Evolutionary conservation across 64 coral and sea anemone genomes (phyloP).

Genomic region (Dendrophyllia cribrosa): DNA sequence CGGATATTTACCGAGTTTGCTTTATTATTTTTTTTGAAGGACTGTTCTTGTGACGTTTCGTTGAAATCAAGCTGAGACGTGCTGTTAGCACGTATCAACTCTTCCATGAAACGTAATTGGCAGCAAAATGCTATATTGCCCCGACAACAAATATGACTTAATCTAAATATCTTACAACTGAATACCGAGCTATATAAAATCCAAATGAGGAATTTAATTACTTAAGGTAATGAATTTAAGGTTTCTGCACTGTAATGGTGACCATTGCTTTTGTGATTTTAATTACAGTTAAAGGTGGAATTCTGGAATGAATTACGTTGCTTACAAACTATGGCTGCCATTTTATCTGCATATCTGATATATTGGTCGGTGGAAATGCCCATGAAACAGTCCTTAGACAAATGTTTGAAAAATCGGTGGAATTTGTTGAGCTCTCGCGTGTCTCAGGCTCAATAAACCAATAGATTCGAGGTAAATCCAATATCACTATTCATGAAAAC

Average conservation of each 20-base stretch:
- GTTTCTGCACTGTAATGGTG: not conserved
- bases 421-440: not conserved
- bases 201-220: conserved; percentile 1
- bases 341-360: not conserved
- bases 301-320: not conserved
- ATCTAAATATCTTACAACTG: not conserved
- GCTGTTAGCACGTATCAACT: not conserved
- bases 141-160: not conserved
- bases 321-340: not conserved
- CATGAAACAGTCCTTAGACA: not conserved
- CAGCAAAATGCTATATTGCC: conserved; percentile 7
- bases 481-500: not conserved
- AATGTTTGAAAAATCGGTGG: not conserved
- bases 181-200: not conserved
- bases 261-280: not conserved
- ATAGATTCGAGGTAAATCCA: not conserved
- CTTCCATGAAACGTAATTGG: not conserved
- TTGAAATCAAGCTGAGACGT: conserved; percentile 8
- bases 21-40: not conserved
- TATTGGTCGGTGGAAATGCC: not conserved
- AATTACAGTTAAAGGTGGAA: not conserved
- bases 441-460: conserved; percentile 2
- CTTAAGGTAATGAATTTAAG: not conserved
- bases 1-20: not conserved
- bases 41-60: not conserved